Conservation (phyloP, 2,797 vertebrate genomes). For the Artibeus lituratus region DNA sequence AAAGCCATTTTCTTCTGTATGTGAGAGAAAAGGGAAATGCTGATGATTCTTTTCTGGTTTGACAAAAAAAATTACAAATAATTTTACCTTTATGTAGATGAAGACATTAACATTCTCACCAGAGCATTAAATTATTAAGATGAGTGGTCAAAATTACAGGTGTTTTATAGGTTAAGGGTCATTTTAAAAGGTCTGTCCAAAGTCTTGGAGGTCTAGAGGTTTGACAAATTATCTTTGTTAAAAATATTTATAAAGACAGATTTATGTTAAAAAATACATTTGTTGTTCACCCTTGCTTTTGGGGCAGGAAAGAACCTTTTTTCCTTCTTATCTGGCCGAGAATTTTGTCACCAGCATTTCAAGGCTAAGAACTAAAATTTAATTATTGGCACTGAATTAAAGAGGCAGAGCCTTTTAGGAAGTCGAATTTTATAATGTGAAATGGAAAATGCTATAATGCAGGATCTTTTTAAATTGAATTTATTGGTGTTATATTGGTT, state of each 20-base stretch:
- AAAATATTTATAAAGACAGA: background rate
- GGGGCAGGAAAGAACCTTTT: background rate
- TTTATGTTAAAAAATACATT: background rate
- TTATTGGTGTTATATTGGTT: background rate
- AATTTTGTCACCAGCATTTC: slow-evolving; percentile 9
- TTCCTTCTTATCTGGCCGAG: background rate
- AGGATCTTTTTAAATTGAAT: background rate
- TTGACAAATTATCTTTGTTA: background rate
- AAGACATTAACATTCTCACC: background rate
- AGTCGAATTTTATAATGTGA: slow-evolving; percentile 16
- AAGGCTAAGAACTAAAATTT: slow-evolving; percentile 38
- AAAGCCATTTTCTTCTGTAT: background rate
- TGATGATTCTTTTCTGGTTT: background rate
- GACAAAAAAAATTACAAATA: background rate
- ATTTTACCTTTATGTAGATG: background rate
- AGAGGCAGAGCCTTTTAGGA: background rate
- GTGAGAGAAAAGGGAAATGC: background rate
- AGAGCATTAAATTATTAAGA: background rate
- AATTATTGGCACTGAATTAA: background rate
- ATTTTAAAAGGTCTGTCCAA: background rate
- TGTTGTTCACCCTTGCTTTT: background rate
- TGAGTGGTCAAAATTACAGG: background rate
- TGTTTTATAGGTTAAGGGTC: background rate
- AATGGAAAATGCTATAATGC: background rate
- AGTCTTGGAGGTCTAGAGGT: background rate